Conservation (phyloP, 2,888 invertebrate genomes). For the Scrobipalpa atriplicella region DNA sequence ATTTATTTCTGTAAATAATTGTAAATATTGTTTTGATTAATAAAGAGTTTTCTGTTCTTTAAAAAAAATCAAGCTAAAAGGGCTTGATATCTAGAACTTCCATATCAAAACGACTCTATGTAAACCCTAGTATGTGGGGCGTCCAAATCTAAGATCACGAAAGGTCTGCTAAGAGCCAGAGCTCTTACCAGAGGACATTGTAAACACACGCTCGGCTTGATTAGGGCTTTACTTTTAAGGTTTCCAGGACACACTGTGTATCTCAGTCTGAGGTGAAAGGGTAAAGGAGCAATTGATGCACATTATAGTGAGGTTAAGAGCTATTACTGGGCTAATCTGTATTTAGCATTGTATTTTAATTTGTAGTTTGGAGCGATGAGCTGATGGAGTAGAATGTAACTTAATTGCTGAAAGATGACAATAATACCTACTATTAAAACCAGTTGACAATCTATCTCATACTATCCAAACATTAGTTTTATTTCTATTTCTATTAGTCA, state of each 20-base stretch:
- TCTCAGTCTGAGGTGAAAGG: constrained; percentile 5
- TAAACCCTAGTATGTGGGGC: constrained; percentile 56
- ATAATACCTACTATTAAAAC: too few relatives aligned
- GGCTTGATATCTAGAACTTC: too few relatives aligned
- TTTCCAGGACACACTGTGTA: constrained; percentile 12
- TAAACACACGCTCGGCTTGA: constrained; percentile 33
- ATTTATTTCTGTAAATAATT: too few relatives aligned
- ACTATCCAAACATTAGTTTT: too few relatives aligned
- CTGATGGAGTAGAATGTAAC: neutral
- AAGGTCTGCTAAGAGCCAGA: constrained; percentile 39
- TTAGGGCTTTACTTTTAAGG: constrained; percentile 26
- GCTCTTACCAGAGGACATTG: constrained; percentile 23
- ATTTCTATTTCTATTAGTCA: too few relatives aligned
- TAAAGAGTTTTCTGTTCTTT: too few relatives aligned
- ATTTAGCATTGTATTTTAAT: neutral
- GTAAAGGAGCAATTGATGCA: constrained; percentile 12
- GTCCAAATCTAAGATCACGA: constrained; percentile 73
- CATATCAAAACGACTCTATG: constrained; percentile 18
- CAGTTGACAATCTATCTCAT: too few relatives aligned
- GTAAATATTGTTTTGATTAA: too few relatives aligned
- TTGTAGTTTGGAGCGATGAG: neutral
- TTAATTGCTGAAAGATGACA: too few relatives aligned
- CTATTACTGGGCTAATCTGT: neutral
- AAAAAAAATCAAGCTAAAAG: too few relatives aligned
- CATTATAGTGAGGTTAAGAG: neutral